A percentile compares a stretch with the other conserved stretches of the same genome.
Conservation (phyloP, 2,797 vertebrate genomes). For the Eptatretus atami region DNA sequence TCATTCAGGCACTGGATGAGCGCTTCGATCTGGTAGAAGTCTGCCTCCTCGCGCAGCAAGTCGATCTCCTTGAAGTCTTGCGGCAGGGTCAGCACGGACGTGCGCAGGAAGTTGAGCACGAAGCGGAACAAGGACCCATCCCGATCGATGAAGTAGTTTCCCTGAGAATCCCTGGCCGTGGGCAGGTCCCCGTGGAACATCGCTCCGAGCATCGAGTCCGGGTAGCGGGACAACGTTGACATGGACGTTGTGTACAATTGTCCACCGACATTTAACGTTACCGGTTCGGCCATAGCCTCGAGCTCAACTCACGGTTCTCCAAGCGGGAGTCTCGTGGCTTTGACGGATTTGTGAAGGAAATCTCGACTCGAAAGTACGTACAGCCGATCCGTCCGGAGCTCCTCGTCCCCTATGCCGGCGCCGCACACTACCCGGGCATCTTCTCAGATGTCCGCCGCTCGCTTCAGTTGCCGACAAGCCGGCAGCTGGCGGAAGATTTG, state of each 20-base stretch:
- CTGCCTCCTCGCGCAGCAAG: constrained; percentile 71
- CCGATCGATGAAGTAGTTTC: constrained; percentile 91
- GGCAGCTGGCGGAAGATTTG: too few species aligned
- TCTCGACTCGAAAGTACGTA: too few species aligned
- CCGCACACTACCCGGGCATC: too few species aligned
- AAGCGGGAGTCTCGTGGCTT: too few species aligned
- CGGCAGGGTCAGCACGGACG: constrained; percentile 73
- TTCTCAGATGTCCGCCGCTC: too few species aligned
- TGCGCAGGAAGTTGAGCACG: constrained; percentile 80
- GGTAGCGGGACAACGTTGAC: constrained; percentile 69
- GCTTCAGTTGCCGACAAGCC: too few species aligned
- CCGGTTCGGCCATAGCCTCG: constrained; percentile 39
- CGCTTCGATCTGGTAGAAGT: constrained; percentile 93
- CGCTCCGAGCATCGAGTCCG: constrained; percentile 90
- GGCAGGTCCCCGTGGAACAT: constrained; percentile 96
- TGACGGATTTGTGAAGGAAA: too few species aligned
- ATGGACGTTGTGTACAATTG: constrained; percentile 77
- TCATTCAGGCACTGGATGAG: constrained; percentile 77
- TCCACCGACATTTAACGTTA: constrained; percentile 90
- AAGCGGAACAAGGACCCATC: constrained; percentile 88
- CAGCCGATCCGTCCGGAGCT: too few species aligned
- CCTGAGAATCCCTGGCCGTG: constrained; percentile 58
- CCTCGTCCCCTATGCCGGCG: too few species aligned
- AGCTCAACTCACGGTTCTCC: too few species aligned
- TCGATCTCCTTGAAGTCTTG: constrained; percentile 80